Conservation (phyloP, 2,113 vertebrate species). For the Hymenochirus boettgeri region DNA sequence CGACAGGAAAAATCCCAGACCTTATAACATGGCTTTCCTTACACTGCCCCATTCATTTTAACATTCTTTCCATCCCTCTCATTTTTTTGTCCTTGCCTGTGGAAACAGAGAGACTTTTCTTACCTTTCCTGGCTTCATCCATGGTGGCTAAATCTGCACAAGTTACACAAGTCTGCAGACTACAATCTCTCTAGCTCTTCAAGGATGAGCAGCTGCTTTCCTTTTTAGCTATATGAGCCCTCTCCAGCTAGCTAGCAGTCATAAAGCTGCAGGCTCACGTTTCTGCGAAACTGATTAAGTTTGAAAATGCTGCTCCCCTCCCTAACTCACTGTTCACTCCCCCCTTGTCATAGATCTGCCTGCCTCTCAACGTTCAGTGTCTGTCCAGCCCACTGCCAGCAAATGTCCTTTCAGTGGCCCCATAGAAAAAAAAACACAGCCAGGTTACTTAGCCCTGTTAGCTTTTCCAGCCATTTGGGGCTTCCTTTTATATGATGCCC, state of each 20-base stretch:
- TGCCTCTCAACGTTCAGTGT: conserved; percentile 16
- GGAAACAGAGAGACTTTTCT: neutral
- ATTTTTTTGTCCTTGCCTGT: neutral
- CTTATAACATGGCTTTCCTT: no score
- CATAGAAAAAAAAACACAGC: conserved; percentile 13
- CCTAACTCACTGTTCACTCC: conserved; percentile 2
- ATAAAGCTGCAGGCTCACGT: conserved; percentile 15
- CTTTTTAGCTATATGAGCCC: neutral
- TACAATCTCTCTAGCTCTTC: neutral
- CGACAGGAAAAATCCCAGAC: neutral
- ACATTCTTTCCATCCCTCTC: neutral
- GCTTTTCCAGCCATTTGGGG: no score
- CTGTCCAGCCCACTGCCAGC: conserved; percentile 30
- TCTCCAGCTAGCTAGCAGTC: conserved; percentile 14
- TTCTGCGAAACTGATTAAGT: conserved; percentile 39
- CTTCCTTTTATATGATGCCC: no score
- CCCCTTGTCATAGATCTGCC: conserved; percentile 18
- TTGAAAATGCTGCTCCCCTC: conserved; percentile 39
- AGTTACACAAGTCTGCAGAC: no score
- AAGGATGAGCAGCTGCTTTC: neutral
- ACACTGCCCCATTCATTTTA: conserved; percentile 25
- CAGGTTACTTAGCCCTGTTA: neutral
- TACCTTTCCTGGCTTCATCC: conserved; percentile 23
- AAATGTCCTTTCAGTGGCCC: conserved; percentile 32
- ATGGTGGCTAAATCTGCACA: conserved; percentile 1